Base-by-base conservation (phyloP, 2,113 vertebrate genomes). In the Pogona vitticeps region DNA sequence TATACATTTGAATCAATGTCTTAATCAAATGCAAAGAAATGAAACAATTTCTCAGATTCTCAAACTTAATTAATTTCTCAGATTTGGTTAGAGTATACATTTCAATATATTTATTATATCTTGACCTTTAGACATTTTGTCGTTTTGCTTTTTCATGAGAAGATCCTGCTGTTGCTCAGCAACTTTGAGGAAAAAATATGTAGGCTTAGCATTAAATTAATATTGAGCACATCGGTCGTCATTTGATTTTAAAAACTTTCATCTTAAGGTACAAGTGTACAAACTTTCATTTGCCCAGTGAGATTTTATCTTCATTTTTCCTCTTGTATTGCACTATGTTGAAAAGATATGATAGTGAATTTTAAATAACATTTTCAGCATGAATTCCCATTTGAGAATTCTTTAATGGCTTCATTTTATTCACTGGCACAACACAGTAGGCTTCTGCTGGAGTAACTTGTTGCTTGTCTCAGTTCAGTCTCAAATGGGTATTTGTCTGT, bases 401-500 rank as follows among this genome's bases (percentile, higher is more conserved):
- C 80, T 68, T 93, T 92, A 92, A 78, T 91, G 91, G 93, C 80
- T 76, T 91, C 86, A 70, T 82, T 92, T 91, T 72, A 33, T 82
- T 76, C 77, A 56, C 63, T 87, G 14, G 81, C 82, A 87, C 38
- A 83, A 82, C 88, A 90, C 83, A 90, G 61, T 91, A 82, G 52
- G 28, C 86, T 93, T 92, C 91, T 93, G 90, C 88, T 89, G 81
- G 87, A 90, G 23, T 93, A 94, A 85, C 79, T 78, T 80, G 86
- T 56, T 82, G 70, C 56, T 84, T 72, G 52, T 92, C 89, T 93
- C 88, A 90, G 88, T 63, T 81, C 12, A 79, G 76, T 88, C 90
- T 92, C 85, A 91, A 95, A 88, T 90, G 83, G 93, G 91, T 91
- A 85, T 92, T 95, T 95, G 93, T 95, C 92, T 82, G 73, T 76